Percentiles rank a stretch among this genome's conserved stretches.
These are phyloP conservation scores for Tetranychus piercei DNA, from an alignment of 2,888 invertebrate species.

Conservation along the genomic window DNA sequence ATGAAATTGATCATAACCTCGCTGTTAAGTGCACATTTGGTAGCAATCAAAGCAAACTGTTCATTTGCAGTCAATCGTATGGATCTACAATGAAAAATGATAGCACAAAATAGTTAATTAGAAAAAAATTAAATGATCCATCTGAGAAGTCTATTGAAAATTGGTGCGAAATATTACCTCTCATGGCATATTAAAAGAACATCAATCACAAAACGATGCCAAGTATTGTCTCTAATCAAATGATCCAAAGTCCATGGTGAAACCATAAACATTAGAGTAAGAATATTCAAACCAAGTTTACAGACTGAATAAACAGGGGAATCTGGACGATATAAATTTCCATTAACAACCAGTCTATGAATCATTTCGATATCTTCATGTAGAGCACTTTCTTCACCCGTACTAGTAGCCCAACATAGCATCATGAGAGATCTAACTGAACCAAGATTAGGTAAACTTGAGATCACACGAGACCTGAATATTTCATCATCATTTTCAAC, in stretches of 20 bases:
- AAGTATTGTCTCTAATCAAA: conserved; percentile 58
- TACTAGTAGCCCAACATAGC: conserved; percentile 58
- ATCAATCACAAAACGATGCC: conserved; percentile 74
- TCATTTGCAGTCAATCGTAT: conserved; percentile 60
- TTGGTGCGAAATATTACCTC: conserved; percentile 29
- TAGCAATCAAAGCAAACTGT: conserved; percentile 63
- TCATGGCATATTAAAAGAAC: conserved; percentile 60
- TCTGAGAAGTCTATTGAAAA: neutral
- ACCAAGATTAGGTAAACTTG: conserved; percentile 49
- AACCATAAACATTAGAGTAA: conserved; percentile 69
- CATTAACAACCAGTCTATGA: conserved; percentile 40
- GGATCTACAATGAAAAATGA: conserved; percentile 31
- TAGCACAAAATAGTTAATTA: conserved; percentile 6
- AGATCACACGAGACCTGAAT: conserved; percentile 29
- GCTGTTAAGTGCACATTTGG: conserved; percentile 50
- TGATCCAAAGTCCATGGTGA: conserved; percentile 69
- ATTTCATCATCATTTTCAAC: conserved; percentile 42
- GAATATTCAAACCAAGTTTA: conserved; percentile 75
- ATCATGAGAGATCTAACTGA: conserved; percentile 55
- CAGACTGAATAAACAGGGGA: conserved; percentile 35
- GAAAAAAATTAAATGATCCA: neutral
- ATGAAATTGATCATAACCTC: conserved; percentile 46
- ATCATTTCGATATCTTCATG: conserved; percentile 45
- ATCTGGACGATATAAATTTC: neutral
- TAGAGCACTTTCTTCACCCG: conserved; percentile 45